A percentile compares a stretch with the other conserved stretches of the same genome.
Evolutionary conservation across 2,888 invertebrate species (phyloP).

Genomic region (Melanostoma scalare): DNA sequence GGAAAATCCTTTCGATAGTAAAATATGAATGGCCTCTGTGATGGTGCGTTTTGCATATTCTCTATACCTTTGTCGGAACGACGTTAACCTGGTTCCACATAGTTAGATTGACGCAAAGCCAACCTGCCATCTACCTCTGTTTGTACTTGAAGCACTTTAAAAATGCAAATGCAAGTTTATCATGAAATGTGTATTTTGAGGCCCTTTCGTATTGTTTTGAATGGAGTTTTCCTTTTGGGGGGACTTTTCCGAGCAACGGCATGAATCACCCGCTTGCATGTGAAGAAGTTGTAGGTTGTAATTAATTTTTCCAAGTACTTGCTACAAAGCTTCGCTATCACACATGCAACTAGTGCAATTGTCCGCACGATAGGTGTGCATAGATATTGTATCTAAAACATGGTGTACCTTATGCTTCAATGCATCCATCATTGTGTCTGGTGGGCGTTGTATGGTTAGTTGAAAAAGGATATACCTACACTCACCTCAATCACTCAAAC

Average conservation of each 20-base stretch:
- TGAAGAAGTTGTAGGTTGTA: constrained; percentile 12
- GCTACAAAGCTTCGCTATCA: constrained; percentile 33
- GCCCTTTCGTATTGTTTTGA: no score
- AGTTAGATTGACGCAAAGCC: constrained; percentile 26
- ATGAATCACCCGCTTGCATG: no score
- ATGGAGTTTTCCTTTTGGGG: background rate
- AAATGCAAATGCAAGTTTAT: no score
- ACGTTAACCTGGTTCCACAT: constrained; percentile 56
- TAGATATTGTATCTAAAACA: constrained; percentile 38
- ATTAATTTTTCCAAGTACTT: constrained; percentile 48
- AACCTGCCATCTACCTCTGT: no score
- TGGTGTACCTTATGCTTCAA: constrained; percentile 25
- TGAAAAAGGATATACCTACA: background rate
- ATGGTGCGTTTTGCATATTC: constrained; percentile 1
- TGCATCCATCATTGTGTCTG: constrained; percentile 53
- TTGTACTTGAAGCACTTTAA: constrained; percentile 8
- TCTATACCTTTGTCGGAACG: background rate
- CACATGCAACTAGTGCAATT: constrained; percentile 59
- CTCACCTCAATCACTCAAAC: background rate
- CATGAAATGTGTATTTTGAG: no score
- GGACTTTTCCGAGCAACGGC: constrained; percentile 3
- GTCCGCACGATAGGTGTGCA: constrained; percentile 11
- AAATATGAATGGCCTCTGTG: constrained; percentile 19
- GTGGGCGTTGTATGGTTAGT: no score
- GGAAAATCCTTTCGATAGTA: constrained; percentile 13